These are phyloP conservation scores for Martes martes DNA, from an alignment of 2,113 vertebrate genomes.

Conservation along the genomic window DNA sequence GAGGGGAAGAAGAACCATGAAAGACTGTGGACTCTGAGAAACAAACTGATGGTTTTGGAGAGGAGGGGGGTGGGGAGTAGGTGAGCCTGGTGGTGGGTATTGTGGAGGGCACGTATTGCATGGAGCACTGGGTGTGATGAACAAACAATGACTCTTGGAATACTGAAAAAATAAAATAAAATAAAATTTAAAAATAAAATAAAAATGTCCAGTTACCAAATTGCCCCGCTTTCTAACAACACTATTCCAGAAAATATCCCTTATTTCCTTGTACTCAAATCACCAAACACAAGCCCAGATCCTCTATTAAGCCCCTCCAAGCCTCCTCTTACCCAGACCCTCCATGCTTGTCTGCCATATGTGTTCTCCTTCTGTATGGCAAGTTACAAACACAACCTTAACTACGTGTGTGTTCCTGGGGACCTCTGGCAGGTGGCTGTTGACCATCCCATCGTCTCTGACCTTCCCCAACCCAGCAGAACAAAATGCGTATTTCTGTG, in stretches of 20 bases:
- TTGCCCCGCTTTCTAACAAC: neutral
- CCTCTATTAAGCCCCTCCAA: neutral
- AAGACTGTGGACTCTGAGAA: no score
- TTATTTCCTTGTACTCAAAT: neutral
- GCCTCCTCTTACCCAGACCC: neutral
- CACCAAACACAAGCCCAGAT: neutral
- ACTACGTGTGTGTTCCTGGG: neutral
- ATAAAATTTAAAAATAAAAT: no score
- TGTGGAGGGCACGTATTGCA: no score
- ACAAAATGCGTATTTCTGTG: fast-evolving
- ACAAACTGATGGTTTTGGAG: no score
- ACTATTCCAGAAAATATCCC: neutral
- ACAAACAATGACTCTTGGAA: no score
- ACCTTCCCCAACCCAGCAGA: neutral
- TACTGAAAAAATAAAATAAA: no score
- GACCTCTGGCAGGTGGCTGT: neutral
- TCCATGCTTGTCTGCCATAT: neutral
- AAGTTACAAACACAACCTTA: neutral
- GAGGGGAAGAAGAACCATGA: no score
- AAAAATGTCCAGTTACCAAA: neutral
- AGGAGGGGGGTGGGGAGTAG: no score
- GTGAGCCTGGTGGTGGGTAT: no score
- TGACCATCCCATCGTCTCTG: neutral
- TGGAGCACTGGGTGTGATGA: no score
- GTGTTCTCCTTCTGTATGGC: fast-evolving